These are phyloP conservation scores for Schizotus pectinicornis DNA, from an alignment of 2,888 invertebrate genomes.

Conservation along the genomic window DNA sequence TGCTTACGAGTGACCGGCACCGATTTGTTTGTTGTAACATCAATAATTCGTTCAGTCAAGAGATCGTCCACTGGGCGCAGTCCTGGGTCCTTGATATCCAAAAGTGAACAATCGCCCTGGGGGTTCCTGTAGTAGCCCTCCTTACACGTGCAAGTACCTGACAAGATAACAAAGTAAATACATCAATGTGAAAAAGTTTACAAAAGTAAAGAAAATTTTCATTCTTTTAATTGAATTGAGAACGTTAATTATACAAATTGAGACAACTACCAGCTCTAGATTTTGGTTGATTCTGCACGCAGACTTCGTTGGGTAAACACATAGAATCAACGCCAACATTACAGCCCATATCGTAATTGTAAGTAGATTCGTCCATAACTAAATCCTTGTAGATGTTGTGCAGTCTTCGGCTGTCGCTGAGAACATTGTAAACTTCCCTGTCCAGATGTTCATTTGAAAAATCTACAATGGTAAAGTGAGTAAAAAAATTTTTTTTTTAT, in stretches of 20 bases:
- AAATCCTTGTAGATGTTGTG: constrained; percentile 44
- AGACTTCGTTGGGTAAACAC: constrained; percentile 75
- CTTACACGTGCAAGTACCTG: constrained; percentile 76
- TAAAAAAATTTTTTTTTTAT: not conserved
- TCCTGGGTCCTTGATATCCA: constrained; percentile 52
- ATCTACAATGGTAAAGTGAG: constrained; percentile 17
- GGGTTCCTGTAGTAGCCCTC: constrained; percentile 65
- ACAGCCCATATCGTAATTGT: constrained; percentile 58
- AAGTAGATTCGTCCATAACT: constrained; percentile 58
- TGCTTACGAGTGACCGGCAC: constrained; percentile 65
- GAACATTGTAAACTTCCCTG: constrained; percentile 31
- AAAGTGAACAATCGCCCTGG: constrained; percentile 46
- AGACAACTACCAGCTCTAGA: constrained; percentile 57
- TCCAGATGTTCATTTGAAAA: constrained; percentile 26
- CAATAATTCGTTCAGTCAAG: constrained; percentile 42
- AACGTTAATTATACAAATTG: not conserved
- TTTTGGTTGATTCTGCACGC: constrained; percentile 64
- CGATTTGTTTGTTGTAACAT: constrained; percentile 49
- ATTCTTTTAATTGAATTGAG: too few species aligned
- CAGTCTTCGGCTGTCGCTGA: constrained; percentile 32
- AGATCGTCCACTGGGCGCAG: constrained; percentile 38
- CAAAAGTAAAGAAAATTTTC: too few species aligned
- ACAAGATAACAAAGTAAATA: constrained; percentile 8
- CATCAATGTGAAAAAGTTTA: not conserved
- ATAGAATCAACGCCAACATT: constrained; percentile 63